phyloP scores from a whole-genome alignment of 1,140 invertebrate species.

The Bombus consobrinus region DNA sequence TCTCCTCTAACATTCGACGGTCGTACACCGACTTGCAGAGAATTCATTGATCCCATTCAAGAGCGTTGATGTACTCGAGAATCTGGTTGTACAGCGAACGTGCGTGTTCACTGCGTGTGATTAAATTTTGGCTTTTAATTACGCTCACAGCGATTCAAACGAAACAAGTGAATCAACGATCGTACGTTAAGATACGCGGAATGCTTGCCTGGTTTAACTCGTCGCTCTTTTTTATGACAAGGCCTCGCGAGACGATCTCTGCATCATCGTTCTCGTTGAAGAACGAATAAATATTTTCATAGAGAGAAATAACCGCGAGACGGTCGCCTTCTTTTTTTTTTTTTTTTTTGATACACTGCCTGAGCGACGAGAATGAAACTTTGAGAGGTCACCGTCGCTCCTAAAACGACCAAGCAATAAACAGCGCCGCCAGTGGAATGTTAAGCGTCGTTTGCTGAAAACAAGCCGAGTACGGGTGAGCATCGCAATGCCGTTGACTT shows the following conservation, averaged over 20 bases:
- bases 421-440: background rate
- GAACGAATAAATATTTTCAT: background rate
- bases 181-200: background rate
- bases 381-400: background rate
- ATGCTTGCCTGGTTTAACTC: background rate
- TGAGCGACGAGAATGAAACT: background rate
- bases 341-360: background rate
- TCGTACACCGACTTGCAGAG: background rate
- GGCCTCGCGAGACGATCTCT: background rate
- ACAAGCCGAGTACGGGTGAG: background rate
- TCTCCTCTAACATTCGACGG: conserved; percentile 11
- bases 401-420: background rate
- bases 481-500: background rate
- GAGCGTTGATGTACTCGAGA: background rate
- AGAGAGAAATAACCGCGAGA: background rate
- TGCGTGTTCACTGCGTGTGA: background rate
- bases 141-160: background rate
- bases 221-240: background rate
- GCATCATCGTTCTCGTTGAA: background rate
- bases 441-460: background rate
- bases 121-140: conserved; percentile 23
- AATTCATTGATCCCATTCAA: conserved; percentile 14
- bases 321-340: background rate
- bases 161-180: background rate
- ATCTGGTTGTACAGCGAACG: background rate